Base-by-base conservation (phyloP, 2,797 vertebrate species). In the Eurystomus glaucurus region DNA sequence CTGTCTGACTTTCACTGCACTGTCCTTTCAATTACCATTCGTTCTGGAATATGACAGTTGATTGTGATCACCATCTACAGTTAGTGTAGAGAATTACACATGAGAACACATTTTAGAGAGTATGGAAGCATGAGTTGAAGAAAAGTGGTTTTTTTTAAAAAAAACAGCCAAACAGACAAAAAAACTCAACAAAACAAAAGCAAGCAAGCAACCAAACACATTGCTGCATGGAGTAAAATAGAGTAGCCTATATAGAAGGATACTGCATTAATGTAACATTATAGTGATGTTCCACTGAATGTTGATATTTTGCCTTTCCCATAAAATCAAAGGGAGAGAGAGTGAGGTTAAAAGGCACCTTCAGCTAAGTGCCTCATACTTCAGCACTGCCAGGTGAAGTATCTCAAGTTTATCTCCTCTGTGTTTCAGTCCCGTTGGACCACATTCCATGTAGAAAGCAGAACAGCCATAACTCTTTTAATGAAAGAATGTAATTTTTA, bases 1-100 rank as follows among this genome's bases (percentile, higher is more conserved):
- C 15, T 62, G 45, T 46, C n/a, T 55, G 60, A 80, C 52, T 86
- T 84, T 13, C 31, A 14, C 33, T 35, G 52, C 43, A 23, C 61
- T 68, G 35, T 69, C 48, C 51, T 77, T 65, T 76, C 64, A 35
- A 35, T 54, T 87, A 29, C 57, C 2, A 0, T 90, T 66, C 75
- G 46, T 75, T 88, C 69, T 2, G 2, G 57, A 88, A 51, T 68
- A 45, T 50, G 57, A 35, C 88, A 52, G 62, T 87, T 92, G 75
- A 61, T 75, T 60, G 1, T 68, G 77, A 79, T 79, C 90, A 17
- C 94, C 94, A 92, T 37, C 96, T 96, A 57, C 86, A 87, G 92
- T 70, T 70, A 6, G 45, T 45, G 16, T 20, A 39, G 64, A 88
- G 93, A 88, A 96, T 82, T 92, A 76, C 88, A 66, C 26, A 64